Percentiles rank a stretch among this genome's conserved stretches.
Conservation (phyloP, 2,797 vertebrate species). For the Enteromius radiatus region DNA sequence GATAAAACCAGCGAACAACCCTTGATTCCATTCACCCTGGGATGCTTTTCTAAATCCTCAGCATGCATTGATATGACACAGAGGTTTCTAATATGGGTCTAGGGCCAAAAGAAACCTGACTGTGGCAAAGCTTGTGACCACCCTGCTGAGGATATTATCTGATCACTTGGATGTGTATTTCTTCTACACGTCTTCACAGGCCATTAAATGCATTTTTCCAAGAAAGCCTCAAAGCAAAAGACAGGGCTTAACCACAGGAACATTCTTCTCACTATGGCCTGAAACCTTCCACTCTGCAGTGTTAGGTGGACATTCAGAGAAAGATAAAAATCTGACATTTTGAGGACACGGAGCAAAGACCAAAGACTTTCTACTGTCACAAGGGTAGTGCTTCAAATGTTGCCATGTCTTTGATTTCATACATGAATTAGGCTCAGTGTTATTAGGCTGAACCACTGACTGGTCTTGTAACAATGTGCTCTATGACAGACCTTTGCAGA, state of each 20-base stretch:
- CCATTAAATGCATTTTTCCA: slow-evolving; percentile 29
- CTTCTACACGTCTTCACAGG: slow-evolving; percentile 26
- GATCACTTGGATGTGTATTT: slow-evolving; percentile 46
- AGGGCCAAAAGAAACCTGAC: slow-evolving; percentile 39
- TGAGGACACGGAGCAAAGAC: slow-evolving; percentile 44
- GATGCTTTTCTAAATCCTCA: slow-evolving; percentile 45
- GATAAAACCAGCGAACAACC: slow-evolving; percentile 42
- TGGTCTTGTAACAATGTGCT: slow-evolving; percentile 36
- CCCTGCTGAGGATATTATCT: slow-evolving; percentile 29
- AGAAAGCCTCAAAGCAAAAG: slow-evolving; percentile 38
- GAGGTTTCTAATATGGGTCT: slow-evolving; percentile 33
- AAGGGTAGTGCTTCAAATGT: slow-evolving; percentile 34
- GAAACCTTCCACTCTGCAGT: slow-evolving; percentile 37
- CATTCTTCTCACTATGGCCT: slow-evolving; percentile 32
- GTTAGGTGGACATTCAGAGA: slow-evolving; percentile 34
- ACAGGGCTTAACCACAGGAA: slow-evolving; percentile 26
- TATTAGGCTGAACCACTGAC: slow-evolving; percentile 24
- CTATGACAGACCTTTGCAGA: slow-evolving; percentile 37
- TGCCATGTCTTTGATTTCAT: slow-evolving; percentile 31
- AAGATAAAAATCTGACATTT: slow-evolving; percentile 53
- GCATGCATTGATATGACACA: slow-evolving; percentile 31
- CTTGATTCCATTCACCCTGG: slow-evolving; percentile 18
- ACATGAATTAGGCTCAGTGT: slow-evolving; percentile 28
- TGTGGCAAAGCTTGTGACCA: slow-evolving; percentile 32
- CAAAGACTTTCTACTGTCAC: background rate